These are phyloP conservation scores for Lasioglossum albipes DNA, from an alignment of 1,140 invertebrate species.

Conservation along the genomic window DNA sequence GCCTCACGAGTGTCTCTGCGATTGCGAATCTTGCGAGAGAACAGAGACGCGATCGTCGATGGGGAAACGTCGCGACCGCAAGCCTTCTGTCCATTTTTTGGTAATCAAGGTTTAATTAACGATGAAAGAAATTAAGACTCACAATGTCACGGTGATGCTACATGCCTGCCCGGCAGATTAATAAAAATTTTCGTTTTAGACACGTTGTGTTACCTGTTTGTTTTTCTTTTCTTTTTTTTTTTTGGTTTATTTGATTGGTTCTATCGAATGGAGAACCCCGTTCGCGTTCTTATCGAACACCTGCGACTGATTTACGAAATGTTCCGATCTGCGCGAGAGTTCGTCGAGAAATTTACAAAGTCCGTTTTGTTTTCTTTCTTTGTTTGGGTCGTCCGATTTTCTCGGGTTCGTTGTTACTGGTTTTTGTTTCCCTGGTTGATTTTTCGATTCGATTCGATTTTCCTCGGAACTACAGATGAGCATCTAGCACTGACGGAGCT, in stretches of 20 bases:
- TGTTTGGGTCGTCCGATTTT: too few species aligned
- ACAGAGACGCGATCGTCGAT: background rate
- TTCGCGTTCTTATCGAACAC: background rate
- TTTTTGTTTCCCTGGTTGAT: background rate
- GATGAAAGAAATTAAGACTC: constrained; percentile 61
- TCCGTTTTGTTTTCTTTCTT: too few species aligned
- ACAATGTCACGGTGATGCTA: constrained; percentile 64
- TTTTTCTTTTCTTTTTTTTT: background rate
- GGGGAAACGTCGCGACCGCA: constrained; percentile 50
- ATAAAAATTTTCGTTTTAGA: constrained; percentile 53
- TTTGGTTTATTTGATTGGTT: background rate
- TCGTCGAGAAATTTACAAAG: too few species aligned
- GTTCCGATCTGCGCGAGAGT: too few species aligned
- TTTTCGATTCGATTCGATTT: background rate
- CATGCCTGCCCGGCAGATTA: constrained; percentile 59
- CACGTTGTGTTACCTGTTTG: constrained; percentile 20
- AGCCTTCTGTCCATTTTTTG: constrained; percentile 72
- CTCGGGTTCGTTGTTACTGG: background rate
- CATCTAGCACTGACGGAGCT: constrained; percentile 62
- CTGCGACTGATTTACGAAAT: too few species aligned
- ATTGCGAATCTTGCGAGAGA: background rate
- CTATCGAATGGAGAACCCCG: background rate
- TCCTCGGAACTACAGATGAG: constrained; percentile 27
- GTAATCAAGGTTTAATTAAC: constrained; percentile 67
- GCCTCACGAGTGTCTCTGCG: too few species aligned